A percentile compares a stretch with the other conserved stretches of the same genome.
phyloP scores from a whole-genome alignment of 2,888 invertebrate genomes.

The Germaria angustata region DNA sequence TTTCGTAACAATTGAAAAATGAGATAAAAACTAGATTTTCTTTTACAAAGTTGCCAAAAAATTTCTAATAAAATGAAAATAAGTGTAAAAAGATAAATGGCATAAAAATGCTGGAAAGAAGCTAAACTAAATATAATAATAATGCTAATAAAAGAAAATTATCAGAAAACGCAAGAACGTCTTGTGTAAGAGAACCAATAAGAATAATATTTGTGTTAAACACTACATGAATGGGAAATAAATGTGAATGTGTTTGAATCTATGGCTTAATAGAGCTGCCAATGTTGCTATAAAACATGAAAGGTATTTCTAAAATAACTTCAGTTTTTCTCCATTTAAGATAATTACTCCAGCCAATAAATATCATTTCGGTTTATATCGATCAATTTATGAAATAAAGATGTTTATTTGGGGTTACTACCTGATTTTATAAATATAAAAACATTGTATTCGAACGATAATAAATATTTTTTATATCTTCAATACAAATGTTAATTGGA shows the following conservation, averaged over 20 bases:
- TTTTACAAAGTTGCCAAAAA: background rate
- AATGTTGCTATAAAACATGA: slow-evolving; percentile 22
- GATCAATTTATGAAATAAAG: too few relatives aligned
- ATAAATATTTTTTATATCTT: too few relatives aligned
- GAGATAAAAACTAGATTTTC: background rate
- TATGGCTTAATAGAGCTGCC: background rate
- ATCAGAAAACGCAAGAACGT: slow-evolving; percentile 24
- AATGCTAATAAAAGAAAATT: background rate
- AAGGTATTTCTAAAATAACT: slow-evolving; percentile 17
- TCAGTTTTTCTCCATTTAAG: background rate
- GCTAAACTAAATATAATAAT: background rate
- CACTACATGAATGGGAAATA: slow-evolving; percentile 14
- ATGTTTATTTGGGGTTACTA: too few relatives aligned
- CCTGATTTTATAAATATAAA: too few relatives aligned
- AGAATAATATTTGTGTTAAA: slow-evolving; percentile 52
- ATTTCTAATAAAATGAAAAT: background rate
- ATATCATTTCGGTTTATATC: too few relatives aligned
- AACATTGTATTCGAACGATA: too few relatives aligned
- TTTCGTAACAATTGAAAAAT: background rate
- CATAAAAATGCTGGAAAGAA: background rate
- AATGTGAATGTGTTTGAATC: background rate
- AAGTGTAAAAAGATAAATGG: background rate
- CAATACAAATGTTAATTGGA: too few relatives aligned
- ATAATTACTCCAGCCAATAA: too few relatives aligned
- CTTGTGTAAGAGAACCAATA: slow-evolving; percentile 41